Conservation (phyloP, 1,140 invertebrate genomes). For the Heliconius himera region DNA sequence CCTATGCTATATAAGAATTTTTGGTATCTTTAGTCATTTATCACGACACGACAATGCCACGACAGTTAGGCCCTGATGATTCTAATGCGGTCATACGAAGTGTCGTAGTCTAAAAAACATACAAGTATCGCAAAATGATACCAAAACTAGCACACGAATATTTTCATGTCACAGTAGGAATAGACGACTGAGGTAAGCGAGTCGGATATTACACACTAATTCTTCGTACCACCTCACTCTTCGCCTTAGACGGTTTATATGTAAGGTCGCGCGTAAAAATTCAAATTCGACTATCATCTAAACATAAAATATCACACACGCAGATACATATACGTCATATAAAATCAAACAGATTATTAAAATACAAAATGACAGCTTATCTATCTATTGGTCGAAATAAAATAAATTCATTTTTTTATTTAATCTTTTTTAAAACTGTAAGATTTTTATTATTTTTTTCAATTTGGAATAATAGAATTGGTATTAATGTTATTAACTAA, state of each 20-base stretch:
- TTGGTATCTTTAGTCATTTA: slow-evolving; percentile 75
- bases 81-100: slow-evolving; percentile 40
- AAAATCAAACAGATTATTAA: slow-evolving; percentile 17
- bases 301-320: slow-evolving; percentile 68
- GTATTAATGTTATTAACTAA: not conserved
- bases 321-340: slow-evolving; percentile 27
- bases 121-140: slow-evolving; percentile 59
- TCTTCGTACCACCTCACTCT: not conserved
- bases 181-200: slow-evolving; percentile 66
- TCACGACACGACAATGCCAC: slow-evolving; percentile 53
- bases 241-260: slow-evolving; percentile 49
- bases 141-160: slow-evolving; percentile 54
- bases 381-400: slow-evolving; percentile 12
- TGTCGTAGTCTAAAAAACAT: slow-evolving; percentile 42
- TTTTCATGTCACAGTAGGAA: slow-evolving; percentile 64
- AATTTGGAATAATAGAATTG: not conserved
- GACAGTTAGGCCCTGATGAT: slow-evolving; percentile 65
- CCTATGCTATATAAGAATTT: slow-evolving; percentile 66
- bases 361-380: slow-evolving; percentile 11
- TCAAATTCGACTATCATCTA: slow-evolving; percentile 61
- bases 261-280: slow-evolving; percentile 61
- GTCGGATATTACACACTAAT: slow-evolving; percentile 42
- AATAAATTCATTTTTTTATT: not conserved
- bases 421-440: too few relatives aligned
- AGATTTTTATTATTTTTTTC: not conserved